Evolutionary conservation across 2,113 vertebrate genomes (phyloP), one percentile per base, ranked within the genome.

Genomic region (Diglossa brunneiventris): DNA sequence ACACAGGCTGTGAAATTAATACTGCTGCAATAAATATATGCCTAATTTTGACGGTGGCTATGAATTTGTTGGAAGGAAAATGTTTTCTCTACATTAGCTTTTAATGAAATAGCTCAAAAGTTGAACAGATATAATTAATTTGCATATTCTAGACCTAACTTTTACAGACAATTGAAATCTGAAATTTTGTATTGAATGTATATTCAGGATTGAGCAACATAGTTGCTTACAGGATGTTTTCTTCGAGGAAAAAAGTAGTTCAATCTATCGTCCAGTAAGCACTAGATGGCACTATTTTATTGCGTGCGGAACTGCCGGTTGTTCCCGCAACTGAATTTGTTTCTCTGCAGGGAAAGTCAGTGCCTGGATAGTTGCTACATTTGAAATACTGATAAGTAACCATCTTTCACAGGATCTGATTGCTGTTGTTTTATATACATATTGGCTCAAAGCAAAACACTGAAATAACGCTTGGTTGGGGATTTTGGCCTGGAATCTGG

Each of bases 251-350:
- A 49, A 42, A 16, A 4, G 2, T 33, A 20, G 14, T 42, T 69
- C 31, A 78, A 14, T 49, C 10, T 47, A 66, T 33, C 49, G 47
- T 10, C 11, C 17, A 61, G 13, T 42, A 7, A 47, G 47, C 95
- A 66, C 83, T 89, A 96, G 96, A 83, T 97, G 96, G 93, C 94
- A 91, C 68, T 79, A 20, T 84, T 82, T 86, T 39, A 80, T 47
- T 90, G 66, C 1, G 0, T 2, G 10, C 73, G 30, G 56, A 31
- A 19, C n/a, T 30, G 20, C 37, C 0, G 0, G 30, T 58, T 50
- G 41, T 41, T 41, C 21, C 37, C 49, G 56, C 50, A 47, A 15
- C 18, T 10, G 31, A n/a, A 3, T 28, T 78, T 53, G 5, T 66
- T 58, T 7, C 63, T 59, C 18, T 28, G 26, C 0, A 1, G 39